These are phyloP conservation scores for Manis pentadactyla DNA, from an alignment of 2,797 vertebrate genomes.

Conservation along the genomic window DNA sequence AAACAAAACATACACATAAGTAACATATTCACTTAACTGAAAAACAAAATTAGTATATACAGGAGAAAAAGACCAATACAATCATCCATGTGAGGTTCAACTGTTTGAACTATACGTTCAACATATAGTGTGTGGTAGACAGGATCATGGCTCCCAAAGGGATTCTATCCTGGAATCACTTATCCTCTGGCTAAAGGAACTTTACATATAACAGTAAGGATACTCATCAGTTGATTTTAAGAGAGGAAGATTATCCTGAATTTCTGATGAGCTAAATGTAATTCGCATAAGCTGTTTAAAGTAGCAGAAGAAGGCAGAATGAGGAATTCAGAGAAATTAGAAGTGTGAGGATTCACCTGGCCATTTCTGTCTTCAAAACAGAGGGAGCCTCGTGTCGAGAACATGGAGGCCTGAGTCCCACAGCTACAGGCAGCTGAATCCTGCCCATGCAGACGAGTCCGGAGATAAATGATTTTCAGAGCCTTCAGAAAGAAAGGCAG, in stretches of 20 bases:
- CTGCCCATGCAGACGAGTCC: neutral
- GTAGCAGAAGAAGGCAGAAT: neutral
- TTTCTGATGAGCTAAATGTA: neutral
- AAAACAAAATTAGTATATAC: neutral
- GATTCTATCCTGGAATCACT: fast-evolving
- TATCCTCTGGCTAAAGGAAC: neutral
- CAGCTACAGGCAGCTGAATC: neutral
- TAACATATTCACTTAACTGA: neutral
- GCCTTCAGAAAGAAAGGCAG: neutral
- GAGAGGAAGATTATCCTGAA: neutral
- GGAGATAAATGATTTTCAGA: neutral
- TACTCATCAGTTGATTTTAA: neutral
- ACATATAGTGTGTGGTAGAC: neutral
- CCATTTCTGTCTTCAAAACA: neutral
- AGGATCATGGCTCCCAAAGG: neutral
- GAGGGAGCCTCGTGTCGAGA: neutral
- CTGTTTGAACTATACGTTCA: no score
- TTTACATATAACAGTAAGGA: neutral
- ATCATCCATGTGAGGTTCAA: neutral
- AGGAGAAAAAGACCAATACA: neutral
- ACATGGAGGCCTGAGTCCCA: neutral
- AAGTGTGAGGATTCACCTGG: neutral
- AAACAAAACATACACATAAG: neutral
- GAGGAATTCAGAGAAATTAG: neutral
- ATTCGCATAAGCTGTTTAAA: neutral